Conservation (phyloP, 2,888 invertebrate genomes). For the Drosophila kanekoi region DNA sequence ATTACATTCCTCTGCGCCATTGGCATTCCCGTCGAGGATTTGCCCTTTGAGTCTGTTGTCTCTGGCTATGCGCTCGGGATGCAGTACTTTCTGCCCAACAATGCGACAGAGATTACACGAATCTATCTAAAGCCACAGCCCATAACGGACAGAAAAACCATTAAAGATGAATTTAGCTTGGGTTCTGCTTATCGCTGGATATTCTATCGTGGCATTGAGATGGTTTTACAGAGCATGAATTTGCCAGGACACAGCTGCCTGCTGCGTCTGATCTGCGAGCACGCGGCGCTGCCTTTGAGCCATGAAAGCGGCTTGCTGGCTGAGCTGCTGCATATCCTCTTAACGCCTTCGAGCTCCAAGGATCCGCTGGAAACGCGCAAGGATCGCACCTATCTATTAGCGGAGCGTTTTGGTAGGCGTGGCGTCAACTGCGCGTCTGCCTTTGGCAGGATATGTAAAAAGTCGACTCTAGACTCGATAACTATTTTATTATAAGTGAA, state of each 20-base stretch:
- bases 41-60: constrained; percentile 74
- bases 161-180: constrained; percentile 36
- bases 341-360: constrained; percentile 90
- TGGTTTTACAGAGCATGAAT: constrained; percentile 86
- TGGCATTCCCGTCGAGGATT: constrained; percentile 79
- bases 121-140: constrained; percentile 73
- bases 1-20: constrained; percentile 81
- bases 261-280: constrained; percentile 91
- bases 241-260: constrained; percentile 89
- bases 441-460: constrained; percentile 65
- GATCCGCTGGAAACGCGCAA: constrained; percentile 87
- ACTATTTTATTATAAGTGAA: constrained; percentile 57
- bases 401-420: constrained; percentile 88
- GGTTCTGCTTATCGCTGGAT: constrained; percentile 75
- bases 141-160: constrained; percentile 52
- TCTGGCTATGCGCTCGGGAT: constrained; percentile 79
- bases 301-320: constrained; percentile 90
- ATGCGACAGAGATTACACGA: constrained; percentile 69
- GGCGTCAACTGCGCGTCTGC: constrained; percentile 70
- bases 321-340: constrained; percentile 90
- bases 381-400: constrained; percentile 89
- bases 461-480: constrained; percentile 75
- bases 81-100: constrained; percentile 78
- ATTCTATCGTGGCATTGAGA: constrained; percentile 78
- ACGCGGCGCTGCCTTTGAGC: constrained; percentile 89